Evolutionary conservation across 2,797 vertebrate species (phyloP).

Genomic region (Aratinga solstitialis): DNA sequence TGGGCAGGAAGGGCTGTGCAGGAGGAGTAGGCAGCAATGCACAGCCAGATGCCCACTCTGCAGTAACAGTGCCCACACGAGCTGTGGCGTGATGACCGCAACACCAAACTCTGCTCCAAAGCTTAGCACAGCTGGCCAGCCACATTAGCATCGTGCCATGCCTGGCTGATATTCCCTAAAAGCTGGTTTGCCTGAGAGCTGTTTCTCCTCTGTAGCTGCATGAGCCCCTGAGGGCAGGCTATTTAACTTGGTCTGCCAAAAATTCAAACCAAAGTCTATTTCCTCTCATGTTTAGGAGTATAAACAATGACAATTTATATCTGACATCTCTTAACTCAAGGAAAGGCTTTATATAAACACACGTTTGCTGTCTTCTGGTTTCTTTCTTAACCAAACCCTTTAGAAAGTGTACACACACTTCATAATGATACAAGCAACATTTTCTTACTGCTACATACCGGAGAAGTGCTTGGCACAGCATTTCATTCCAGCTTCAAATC

Average conservation of each 20-base stretch:
- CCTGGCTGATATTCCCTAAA: neutral
- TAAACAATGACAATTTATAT: neutral
- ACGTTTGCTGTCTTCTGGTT: neutral
- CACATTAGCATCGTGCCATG: accelerated
- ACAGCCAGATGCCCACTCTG: neutral
- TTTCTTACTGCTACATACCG: neutral
- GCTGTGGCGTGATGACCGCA: neutral
- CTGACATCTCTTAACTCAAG: neutral
- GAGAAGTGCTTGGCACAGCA: neutral
- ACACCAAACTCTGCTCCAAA: neutral
- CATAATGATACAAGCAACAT: neutral
- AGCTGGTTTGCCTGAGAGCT: neutral
- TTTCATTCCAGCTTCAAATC: neutral
- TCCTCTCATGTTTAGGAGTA: neutral
- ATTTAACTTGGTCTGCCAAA: neutral
- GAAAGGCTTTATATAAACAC: neutral
- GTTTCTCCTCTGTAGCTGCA: neutral
- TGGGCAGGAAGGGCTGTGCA: neutral
- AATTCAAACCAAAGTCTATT: constrained; percentile 6
- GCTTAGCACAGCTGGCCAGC: neutral
- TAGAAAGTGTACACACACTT: neutral
- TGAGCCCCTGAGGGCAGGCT: neutral
- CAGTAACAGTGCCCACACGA: neutral
- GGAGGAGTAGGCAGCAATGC: neutral
- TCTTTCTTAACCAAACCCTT: constrained; percentile 30